phyloP scores from a whole-genome alignment of 2,113 vertebrate species.

The Brachyistius frenatus region DNA sequence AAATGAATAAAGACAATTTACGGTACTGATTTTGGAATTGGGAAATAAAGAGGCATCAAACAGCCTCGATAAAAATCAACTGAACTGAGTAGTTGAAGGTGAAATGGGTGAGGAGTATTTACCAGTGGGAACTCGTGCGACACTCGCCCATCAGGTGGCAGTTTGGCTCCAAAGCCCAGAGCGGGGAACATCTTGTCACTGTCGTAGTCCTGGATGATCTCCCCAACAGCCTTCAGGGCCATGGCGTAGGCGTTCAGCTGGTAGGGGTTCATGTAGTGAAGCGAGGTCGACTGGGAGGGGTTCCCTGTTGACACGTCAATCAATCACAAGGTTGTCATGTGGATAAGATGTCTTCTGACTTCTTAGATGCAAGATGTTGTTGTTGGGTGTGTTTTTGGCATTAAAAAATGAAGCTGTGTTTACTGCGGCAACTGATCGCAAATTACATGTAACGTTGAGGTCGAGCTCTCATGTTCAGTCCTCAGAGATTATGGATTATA shows the following conservation, averaged over 20 bases:
- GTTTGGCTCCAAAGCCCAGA: constrained; percentile 93
- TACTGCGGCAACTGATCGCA: neutral
- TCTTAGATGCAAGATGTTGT: no score
- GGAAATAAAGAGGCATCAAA: neutral
- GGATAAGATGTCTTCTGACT: no score
- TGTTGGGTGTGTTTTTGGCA: no score
- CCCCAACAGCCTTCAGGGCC: constrained; percentile 93
- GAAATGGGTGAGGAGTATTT: constrained; percentile 26
- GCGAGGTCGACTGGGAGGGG: constrained; percentile 93
- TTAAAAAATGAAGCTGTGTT: neutral
- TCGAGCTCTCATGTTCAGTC: neutral
- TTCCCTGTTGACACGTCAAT: constrained; percentile 81
- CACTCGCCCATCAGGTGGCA: constrained; percentile 92
- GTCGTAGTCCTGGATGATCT: constrained; percentile 97
- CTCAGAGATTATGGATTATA: constrained; percentile 3
- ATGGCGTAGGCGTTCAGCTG: constrained; percentile 95
- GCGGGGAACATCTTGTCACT: constrained; percentile 96
- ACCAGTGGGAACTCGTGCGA: constrained; percentile 96
- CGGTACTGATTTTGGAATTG: neutral
- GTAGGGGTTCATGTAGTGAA: constrained; percentile 97
- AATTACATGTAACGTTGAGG: constrained; percentile 1
- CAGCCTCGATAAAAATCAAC: neutral
- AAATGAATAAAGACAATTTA: neutral
- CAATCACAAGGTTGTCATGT: neutral
- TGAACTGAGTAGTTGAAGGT: neutral